Base-by-base conservation (phyloP, 2,797 vertebrate species). In the Melanotaenia pygmaea region DNA sequence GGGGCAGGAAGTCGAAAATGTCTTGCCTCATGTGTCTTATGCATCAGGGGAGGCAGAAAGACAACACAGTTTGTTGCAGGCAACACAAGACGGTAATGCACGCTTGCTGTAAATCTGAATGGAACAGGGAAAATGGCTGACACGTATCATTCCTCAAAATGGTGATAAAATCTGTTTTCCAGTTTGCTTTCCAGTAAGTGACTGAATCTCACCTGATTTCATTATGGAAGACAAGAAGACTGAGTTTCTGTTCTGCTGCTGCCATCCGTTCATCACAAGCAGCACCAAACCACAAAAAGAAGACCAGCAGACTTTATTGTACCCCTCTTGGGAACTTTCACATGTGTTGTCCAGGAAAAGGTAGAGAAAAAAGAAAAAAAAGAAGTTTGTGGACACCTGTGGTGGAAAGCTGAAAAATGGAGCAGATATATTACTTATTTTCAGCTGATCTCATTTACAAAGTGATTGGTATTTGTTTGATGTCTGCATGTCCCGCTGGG, bases 371-470 rank as follows among this genome's bases (percentile, higher is more conserved):
- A 26, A 26, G 26, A 26, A 26, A 78, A 74, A 72, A 66, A 66
- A 18, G 74, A 87, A 77, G 69, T 85, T 82, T 77, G 70, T 12
- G 50, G 73, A 81, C 43, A 45, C 74, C 81, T 65, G 70, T 34
- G 5, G 77, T 28, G 72, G 66, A 61, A 40, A 47, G 58, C 80
- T 68, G 67, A 26, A 74, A 47, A 64, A 83, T 62, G 69, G 47
- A 80, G 77, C 30, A 1, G 70, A 79, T 84, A 74, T 83, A 79
- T 90, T 86, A 90, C 90, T 87, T 89, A 82, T 81, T 81, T 89
- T 89, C 88, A 60, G 83, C 88, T 87, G 87, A 85, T 91, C 81
- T 89, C 67, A 90, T 92, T 92, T 91, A 85, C 84, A 85, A 89
- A 85, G 77, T 81, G 84, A 92, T 91, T 91, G 90, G 91, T 47